Percentiles rank a stretch among this genome's conserved stretches.
phyloP scores from a whole-genome alignment of 2,797 vertebrate species.

The Amniataba percoides region DNA sequence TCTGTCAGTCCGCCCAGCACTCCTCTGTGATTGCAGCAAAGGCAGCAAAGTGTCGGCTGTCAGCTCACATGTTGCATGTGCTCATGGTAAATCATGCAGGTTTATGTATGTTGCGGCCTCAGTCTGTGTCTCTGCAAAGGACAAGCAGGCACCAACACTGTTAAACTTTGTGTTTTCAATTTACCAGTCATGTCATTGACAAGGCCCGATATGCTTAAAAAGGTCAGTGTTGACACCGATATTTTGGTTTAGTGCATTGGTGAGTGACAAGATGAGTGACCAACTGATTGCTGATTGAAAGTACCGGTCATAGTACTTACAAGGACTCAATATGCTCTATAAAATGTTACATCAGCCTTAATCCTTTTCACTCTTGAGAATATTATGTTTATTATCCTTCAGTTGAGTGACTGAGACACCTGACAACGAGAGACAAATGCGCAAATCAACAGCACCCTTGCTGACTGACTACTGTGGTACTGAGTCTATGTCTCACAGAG shows the following conservation, averaged over 20 bases:
- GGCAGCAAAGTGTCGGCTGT: constrained; percentile 27
- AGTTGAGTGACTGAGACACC: constrained; percentile 12
- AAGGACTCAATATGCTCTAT: neutral
- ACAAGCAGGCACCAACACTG: neutral
- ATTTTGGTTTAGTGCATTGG: neutral
- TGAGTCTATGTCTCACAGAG: constrained; percentile 67
- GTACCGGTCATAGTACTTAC: neutral
- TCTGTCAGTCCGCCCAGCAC: constrained; percentile 9
- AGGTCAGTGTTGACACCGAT: neutral
- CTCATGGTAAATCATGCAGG: constrained; percentile 31
- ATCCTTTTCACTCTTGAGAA: neutral
- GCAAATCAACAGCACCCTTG: neutral
- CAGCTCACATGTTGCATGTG: constrained; percentile 5
- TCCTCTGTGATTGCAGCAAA: constrained; percentile 12
- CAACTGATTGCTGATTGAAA: neutral
- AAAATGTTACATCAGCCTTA: neutral
- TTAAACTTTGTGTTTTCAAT: constrained; percentile 24
- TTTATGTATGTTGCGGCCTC: constrained; percentile 1
- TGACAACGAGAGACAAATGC: constrained; percentile 1
- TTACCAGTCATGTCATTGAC: neutral
- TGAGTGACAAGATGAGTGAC: neutral
- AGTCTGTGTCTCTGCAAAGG: neutral
- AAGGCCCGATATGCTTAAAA: neutral
- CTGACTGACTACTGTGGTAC: constrained; percentile 30
- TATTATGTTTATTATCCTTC: neutral